A percentile compares a stretch with the other conserved stretches of the same genome.
Conservation (phyloP, 2,888 invertebrate genomes). For the Pristionchus japonicus region DNA sequence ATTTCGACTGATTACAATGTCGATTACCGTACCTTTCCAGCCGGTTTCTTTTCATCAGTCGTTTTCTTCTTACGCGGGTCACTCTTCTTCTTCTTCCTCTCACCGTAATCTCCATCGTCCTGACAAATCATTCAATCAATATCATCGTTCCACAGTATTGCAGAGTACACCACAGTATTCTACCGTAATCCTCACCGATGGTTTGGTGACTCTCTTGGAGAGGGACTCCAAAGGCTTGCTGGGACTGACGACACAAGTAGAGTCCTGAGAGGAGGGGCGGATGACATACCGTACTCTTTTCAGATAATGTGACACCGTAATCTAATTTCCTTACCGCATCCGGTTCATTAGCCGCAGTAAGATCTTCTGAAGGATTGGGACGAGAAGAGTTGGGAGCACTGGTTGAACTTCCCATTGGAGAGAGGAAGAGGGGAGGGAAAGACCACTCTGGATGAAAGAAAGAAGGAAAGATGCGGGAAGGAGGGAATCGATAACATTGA, state of each 20-base stretch:
- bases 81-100: conserved; percentile 17
- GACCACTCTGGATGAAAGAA: background rate
- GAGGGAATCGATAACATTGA: background rate
- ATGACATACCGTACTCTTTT: background rate
- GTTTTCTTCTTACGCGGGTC: background rate
- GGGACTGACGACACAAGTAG: background rate
- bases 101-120: background rate
- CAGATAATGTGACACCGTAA: too few relatives aligned
- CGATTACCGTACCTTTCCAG: too few relatives aligned
- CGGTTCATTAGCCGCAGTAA: background rate
- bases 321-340: background rate
- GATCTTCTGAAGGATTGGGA: background rate
- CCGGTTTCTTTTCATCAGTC: too few relatives aligned
- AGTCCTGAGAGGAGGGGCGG: background rate
- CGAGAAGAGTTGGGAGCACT: too few relatives aligned
- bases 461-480: background rate
- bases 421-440: background rate
- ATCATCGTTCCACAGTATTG: too few relatives aligned
- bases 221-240: background rate
- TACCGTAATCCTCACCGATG: background rate
- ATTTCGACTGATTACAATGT: background rate
- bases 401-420: background rate
- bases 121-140: too few relatives aligned
- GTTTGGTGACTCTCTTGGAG: background rate
- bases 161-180: background rate